Evolutionary conservation across 2,797 vertebrate species (phyloP).

Genomic region (Hydrolagus colliei): DNA sequence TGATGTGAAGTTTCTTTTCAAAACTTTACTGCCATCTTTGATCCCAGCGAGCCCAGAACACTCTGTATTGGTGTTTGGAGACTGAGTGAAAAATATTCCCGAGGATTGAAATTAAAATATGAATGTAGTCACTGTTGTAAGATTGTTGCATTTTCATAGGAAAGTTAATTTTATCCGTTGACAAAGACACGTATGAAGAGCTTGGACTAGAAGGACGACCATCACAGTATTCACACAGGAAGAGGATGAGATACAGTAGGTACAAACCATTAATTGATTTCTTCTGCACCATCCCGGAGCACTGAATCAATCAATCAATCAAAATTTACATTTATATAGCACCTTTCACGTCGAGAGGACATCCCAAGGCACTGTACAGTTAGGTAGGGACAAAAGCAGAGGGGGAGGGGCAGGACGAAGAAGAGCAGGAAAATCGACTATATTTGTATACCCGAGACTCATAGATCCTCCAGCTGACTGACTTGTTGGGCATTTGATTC

Average conservation of each 20-base stretch:
- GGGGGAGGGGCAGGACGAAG: no score
- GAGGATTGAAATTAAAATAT: not conserved
- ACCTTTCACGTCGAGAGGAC: no score
- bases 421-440: no score
- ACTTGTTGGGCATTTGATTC: not conserved
- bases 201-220: conserved; percentile 76
- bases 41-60: no score
- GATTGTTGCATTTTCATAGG: conserved; percentile 48
- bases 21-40: not conserved
- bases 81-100: not conserved
- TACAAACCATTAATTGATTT: conserved; percentile 31
- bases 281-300: not conserved
- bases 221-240: conserved; percentile 70
- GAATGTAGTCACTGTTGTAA: not conserved
- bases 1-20: not conserved
- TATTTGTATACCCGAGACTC: no score
- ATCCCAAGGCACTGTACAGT: no score
- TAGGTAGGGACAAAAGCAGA: no score
- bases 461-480: not conserved
- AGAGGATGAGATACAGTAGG: conserved; percentile 70
- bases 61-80: not conserved
- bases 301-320: not conserved
- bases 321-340: no score
- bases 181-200: conserved; percentile 83
- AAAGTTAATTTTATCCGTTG: conserved; percentile 68